Conservation (phyloP, 1,140 invertebrate species). For the Globodera rostochiensis region DNA sequence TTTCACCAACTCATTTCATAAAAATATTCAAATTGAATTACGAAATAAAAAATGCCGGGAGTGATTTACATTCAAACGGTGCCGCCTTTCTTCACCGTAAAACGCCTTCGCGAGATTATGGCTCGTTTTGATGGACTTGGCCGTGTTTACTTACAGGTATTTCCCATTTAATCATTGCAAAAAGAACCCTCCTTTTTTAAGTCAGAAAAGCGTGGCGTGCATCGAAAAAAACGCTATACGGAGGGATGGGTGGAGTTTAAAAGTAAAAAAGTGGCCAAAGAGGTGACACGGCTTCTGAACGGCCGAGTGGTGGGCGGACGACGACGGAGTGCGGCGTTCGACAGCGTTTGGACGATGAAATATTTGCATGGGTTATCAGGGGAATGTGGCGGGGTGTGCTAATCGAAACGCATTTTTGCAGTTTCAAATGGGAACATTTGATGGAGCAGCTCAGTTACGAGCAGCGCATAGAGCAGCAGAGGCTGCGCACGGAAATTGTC, state of each 20-base stretch:
- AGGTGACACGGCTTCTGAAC: conserved; percentile 79
- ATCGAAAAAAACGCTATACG: conserved; percentile 73
- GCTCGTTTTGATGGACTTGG: conserved; percentile 61
- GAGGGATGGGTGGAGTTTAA: conserved; percentile 97
- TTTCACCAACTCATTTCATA: no score
- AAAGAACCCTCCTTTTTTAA: conserved; percentile 30
- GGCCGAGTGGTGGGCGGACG: conserved; percentile 83
- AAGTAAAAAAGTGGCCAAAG: conserved; percentile 65
- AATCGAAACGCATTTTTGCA: conserved; percentile 51
- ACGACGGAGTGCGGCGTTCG: conserved; percentile 79
- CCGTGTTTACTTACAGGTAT: conserved; percentile 63
- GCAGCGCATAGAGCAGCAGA: conserved; percentile 82
- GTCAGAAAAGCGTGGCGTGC: conserved; percentile 55
- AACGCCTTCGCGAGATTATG: conserved; percentile 54
- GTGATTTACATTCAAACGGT: conserved; percentile 65
- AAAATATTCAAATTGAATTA: background rate
- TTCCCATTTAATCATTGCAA: background rate
- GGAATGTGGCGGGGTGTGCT: background rate
- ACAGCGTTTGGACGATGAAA: conserved; percentile 91
- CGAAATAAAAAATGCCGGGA: conserved; percentile 37
- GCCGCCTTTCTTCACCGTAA: conserved; percentile 63
- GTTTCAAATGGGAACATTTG: conserved; percentile 93
- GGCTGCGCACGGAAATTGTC: conserved; percentile 82
- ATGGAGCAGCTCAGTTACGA: conserved; percentile 88
- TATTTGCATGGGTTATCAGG: conserved; percentile 77